Evolutionary conservation across 2,888 invertebrate genomes (phyloP).

Genomic region (Ornithoptera alexandrae): DNA sequence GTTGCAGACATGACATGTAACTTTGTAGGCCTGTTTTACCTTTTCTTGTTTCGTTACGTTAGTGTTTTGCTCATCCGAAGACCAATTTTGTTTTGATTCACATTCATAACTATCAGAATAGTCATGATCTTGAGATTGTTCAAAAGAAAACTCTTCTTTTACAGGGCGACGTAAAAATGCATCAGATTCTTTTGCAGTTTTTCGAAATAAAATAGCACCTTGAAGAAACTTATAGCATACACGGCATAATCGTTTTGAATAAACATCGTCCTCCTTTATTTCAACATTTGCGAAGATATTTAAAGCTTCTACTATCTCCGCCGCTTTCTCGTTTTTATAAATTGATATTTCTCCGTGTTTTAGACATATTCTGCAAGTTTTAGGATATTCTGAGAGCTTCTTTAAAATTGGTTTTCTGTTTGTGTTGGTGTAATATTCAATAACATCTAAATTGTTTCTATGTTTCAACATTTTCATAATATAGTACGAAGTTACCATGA

Average conservation of each 20-base stretch:
- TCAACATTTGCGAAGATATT: constrained; percentile 47
- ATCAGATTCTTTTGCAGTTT: constrained; percentile 51
- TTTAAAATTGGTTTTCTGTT: constrained; percentile 28
- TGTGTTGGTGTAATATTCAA: constrained; percentile 34
- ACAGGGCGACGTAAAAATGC: constrained; percentile 45
- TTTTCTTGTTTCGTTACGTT: constrained; percentile 27
- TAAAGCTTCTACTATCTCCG: constrained; percentile 50
- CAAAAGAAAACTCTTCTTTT: constrained; percentile 28
- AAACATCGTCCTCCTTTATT: constrained; percentile 47
- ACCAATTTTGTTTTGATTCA: constrained; percentile 32
- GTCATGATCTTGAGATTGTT: constrained; percentile 28
- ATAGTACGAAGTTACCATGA: constrained; percentile 43
- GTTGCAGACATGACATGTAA: constrained; percentile 44
- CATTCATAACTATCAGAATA: constrained; percentile 18
- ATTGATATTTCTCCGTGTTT: constrained; percentile 51
- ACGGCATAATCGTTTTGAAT: constrained; percentile 55
- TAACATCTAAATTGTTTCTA: constrained; percentile 30
- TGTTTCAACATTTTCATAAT: constrained; percentile 38
- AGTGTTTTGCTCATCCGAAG: constrained; percentile 32
- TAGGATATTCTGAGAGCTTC: constrained; percentile 3
- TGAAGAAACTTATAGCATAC: constrained; percentile 54
- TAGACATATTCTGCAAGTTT: constrained; percentile 59
- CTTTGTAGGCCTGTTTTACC: constrained; percentile 37
- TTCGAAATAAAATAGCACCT: constrained; percentile 53
- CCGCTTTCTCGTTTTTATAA: constrained; percentile 36